Percentiles rank a stretch among this genome's conserved stretches.
phyloP scores from a whole-genome alignment of 2,888 invertebrate species.

The Acronicta alni region DNA sequence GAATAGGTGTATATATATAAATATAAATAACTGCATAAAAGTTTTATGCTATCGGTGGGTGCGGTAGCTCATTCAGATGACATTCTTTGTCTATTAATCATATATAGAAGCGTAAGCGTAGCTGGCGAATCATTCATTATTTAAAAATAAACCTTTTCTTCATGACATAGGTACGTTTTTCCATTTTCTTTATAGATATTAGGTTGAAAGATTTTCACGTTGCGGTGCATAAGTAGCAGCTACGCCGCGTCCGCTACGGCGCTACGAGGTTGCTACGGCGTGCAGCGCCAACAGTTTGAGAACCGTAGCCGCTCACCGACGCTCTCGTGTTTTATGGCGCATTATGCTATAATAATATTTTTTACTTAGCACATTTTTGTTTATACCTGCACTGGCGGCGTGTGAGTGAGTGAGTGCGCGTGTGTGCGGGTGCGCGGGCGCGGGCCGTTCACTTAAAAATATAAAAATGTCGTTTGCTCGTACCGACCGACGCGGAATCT shows the following conservation, averaged over 20 bases:
- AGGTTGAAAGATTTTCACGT: conserved; percentile 17
- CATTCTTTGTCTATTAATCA: conserved; percentile 27
- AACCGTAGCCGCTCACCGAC: conserved; percentile 67
- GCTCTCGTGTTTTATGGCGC: conserved; percentile 84
- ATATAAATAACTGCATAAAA: neutral
- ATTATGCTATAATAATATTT: conserved; percentile 88
- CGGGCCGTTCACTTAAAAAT: conserved; percentile 64
- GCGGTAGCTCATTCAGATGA: conserved; percentile 15
- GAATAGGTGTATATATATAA: too few relatives aligned
- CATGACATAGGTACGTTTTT: conserved; percentile 6
- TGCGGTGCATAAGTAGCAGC: conserved; percentile 23
- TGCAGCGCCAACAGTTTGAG: conserved; percentile 73
- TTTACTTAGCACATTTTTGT: conserved; percentile 88
- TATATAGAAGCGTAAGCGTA: neutral
- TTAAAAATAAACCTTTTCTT: conserved; percentile 11
- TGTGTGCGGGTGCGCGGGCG: conserved; percentile 69
- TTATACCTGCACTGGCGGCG: conserved; percentile 65
- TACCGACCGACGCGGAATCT: conserved; percentile 73
- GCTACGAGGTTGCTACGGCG: conserved; percentile 51
- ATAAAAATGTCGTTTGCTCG: conserved; percentile 80
- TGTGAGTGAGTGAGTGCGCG: conserved; percentile 57
- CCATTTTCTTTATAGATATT: neutral
- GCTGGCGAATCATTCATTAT: conserved; percentile 6
- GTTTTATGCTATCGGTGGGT: conserved; percentile 19
- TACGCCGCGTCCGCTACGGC: conserved; percentile 34